Base-by-base conservation (phyloP, 2,797 vertebrate genomes). In the Melanotaenia boesemani region DNA sequence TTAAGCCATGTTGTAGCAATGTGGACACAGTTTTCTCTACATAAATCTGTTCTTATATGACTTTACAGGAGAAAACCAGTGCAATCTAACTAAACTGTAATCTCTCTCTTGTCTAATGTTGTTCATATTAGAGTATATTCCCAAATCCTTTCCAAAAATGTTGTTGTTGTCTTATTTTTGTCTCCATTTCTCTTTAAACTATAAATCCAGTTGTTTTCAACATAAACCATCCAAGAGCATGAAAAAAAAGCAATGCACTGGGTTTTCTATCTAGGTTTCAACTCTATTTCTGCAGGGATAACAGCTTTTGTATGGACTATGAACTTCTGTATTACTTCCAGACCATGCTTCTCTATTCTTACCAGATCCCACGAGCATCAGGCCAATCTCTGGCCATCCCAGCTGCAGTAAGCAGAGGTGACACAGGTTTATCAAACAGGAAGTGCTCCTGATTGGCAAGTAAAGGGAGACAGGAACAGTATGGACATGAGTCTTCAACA, bases 341-440 rank as follows among this genome's bases (percentile, higher is more conserved):
- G 2, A 36, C 26, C 58, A 4, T n/a, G 2, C 70, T 48, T 65
- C 24, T 63, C 44, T 73, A 28, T 13, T 78, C 90, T 89, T 88
- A 92, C 91, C 96, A 97, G 91, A 97, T 97, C 89, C 96, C 96
- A 89, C 92, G 92, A 85, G 96, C 96, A 81, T 97, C 96, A 36
- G 97, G 97, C 96, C 97, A 98, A 90, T 98, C 97, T 74, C 96
- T 96, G 83, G 97, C 97, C 97, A 98, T 98, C 89, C 96, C 96
- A 70, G 97, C 95, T 84, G 96, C 87, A 5, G 93, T 96, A 82
- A 98, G 95, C 93, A 98, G 94, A 72, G 97, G 97, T 86, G 97
- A 98, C 82, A 98, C 96, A 32, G 97, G 97, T 82, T 98, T 98
- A 93, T 98, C 97, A 93, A 98, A 98, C 77, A 98, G 94, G 90